Evolutionary conservation across 2,797 vertebrate genomes (phyloP).

Genomic region (Cyclopterus lumpus): DNA sequence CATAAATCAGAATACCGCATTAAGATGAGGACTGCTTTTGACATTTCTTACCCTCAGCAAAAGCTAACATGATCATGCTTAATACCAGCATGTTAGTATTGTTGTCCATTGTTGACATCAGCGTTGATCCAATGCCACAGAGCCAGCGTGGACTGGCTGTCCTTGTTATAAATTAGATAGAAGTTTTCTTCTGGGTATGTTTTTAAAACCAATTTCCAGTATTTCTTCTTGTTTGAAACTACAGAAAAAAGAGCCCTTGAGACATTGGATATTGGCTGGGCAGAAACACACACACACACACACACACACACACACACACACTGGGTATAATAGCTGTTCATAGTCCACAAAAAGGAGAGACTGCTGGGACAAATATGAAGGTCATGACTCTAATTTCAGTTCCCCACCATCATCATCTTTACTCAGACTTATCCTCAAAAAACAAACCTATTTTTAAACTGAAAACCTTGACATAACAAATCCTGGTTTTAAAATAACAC

Average conservation of each 20-base stretch:
- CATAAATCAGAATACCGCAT: too few relatives aligned
- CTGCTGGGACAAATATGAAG: conserved; percentile 18
- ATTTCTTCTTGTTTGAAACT: background rate
- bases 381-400: conserved; percentile 1
- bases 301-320: too few relatives aligned
- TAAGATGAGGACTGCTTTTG: too few relatives aligned
- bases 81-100: background rate
- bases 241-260: background rate
- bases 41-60: background rate
- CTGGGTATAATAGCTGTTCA: background rate
- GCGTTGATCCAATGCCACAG: background rate
- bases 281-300: background rate
- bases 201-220: background rate
- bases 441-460: background rate
- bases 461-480: background rate
- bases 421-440: background rate
- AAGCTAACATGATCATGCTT: background rate
- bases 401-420: background rate
- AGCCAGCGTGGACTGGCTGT: background rate
- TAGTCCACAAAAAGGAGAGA: conserved; percentile 2
- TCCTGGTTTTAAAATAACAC: background rate
- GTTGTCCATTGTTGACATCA: background rate
- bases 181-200: background rate
- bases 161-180: background rate
- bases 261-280: background rate